Conservation (phyloP, 2,797 vertebrate species). For the Stomatorhinus walkeri region DNA sequence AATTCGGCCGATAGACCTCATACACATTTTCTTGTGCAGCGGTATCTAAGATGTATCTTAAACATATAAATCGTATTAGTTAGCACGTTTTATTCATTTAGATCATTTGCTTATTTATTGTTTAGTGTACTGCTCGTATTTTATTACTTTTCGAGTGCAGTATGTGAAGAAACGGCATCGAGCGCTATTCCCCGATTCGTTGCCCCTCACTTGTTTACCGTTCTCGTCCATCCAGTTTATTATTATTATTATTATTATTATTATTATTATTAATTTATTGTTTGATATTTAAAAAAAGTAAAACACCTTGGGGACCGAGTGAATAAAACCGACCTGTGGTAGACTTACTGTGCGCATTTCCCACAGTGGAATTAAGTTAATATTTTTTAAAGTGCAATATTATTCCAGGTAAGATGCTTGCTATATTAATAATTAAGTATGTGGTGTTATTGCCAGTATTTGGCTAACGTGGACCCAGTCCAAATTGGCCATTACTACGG, state of each 20-base stretch:
- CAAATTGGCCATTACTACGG: neutral
- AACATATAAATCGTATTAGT: neutral
- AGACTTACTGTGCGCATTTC: neutral
- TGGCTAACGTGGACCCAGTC: neutral
- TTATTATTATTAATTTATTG: neutral
- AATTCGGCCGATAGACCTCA: neutral
- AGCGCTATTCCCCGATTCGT: neutral
- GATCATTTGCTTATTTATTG: neutral
- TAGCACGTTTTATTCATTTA: neutral
- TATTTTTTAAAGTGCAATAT: neutral
- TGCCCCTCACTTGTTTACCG: neutral
- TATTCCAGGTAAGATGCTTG: neutral
- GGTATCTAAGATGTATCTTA: neutral
- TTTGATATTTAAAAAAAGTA: neutral
- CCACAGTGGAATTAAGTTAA: neutral
- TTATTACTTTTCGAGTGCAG: neutral
- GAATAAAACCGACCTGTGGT: neutral
- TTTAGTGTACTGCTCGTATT: neutral
- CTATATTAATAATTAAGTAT: conserved; percentile 1
- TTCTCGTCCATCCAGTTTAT: neutral
- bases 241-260: neutral
- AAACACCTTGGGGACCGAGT: neutral
- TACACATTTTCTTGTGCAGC: neutral
- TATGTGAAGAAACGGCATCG: neutral
- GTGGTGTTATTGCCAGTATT: neutral